Evolutionary conservation across 1,140 invertebrate genomes (phyloP).

Genomic region (Amphibalanus amphitrite): DNA sequence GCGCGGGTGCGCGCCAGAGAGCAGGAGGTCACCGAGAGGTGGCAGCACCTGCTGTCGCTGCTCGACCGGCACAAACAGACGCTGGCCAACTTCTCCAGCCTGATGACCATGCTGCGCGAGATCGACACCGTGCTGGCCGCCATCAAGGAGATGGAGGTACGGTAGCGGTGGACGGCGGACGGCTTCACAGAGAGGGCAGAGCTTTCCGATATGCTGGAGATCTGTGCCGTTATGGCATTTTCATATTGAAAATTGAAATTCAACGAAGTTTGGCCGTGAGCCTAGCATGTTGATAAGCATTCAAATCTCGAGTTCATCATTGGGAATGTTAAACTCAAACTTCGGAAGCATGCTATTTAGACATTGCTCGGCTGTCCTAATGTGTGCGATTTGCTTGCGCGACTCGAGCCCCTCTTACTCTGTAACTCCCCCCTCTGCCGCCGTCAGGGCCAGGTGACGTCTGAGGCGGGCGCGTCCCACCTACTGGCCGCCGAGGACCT

Average conservation of each 20-base stretch:
- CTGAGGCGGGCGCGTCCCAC: conserved; percentile 77
- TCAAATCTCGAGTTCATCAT: too few species aligned
- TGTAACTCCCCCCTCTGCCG: too few species aligned
- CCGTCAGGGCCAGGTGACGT: conserved; percentile 51
- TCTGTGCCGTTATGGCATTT: conserved; percentile 10
- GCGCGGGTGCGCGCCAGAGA: conserved; percentile 65
- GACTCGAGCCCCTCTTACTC: too few species aligned
- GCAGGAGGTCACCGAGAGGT: conserved; percentile 68
- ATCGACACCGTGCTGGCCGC: conserved; percentile 75
- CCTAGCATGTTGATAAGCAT: too few species aligned
- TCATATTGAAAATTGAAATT: too few species aligned
- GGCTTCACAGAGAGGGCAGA: not conserved
- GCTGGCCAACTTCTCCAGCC: conserved; percentile 50
- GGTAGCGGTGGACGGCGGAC: not conserved
- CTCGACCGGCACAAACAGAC: conserved; percentile 69
- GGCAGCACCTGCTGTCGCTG: conserved; percentile 65
- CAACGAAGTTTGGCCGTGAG: too few species aligned
- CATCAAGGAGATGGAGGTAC: conserved; percentile 57
- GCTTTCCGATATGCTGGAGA: not conserved
- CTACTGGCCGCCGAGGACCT: conserved; percentile 82
- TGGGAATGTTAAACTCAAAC: too few species aligned
- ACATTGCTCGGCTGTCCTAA: too few species aligned
- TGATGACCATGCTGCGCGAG: conserved; percentile 73
- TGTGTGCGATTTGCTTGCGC: too few species aligned
- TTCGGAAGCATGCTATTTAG: too few species aligned